Evolutionary conservation across 1,140 invertebrate genomes (phyloP), one percentile per base, ranked within the genome.

Genomic region (Drosophila cardini): DNA sequence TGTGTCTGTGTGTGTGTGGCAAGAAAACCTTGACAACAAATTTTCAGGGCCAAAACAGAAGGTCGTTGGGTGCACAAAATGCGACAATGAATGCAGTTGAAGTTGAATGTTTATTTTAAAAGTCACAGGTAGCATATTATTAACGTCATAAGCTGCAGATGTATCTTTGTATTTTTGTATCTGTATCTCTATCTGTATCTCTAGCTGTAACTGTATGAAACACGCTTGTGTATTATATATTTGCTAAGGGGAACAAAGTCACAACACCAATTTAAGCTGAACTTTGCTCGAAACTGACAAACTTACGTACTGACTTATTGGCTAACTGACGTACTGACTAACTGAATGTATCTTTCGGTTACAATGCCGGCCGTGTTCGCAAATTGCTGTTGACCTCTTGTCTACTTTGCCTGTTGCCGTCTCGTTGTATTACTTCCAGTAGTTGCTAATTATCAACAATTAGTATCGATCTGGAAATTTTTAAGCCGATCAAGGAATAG

Each of bases 11-110:
- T 16, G 42, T 45, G 42, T 53, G 50, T 74, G 50, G 63, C 61
- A 68, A 64, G 69, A 69, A 53, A 73, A 78, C 84, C 84, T 87
- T 87, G 84, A 89, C 84, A 87, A 87, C 80, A 79, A 76, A 81
- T 63, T 80, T 87, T 87, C 84, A 87, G 84, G 84, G 84, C 84
- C 84, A 36, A 40, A 69, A 42, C 50, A 26, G 84, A 86, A 86
- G 83, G 83, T 83, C 76, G 82, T 60, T 62, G 62, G 76, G 76
- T 89, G 83, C 83, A 87, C 76, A 62, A 73, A 76, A 76, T 76
- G 70, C 73, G 68, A 70, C 77, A 76, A 76, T 80, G 69, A 86
- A 78, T 85, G 82, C 82, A 85, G 63, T 75, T 61, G 48, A 65
- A 61, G 63, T 75, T 61, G 56, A 65, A 61, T 64, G 40, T 65